A percentile compares a stretch with the other conserved stretches of the same genome.
Evolutionary conservation across 2,888 invertebrate genomes (phyloP).

Genomic region (Gibbula magus): DNA sequence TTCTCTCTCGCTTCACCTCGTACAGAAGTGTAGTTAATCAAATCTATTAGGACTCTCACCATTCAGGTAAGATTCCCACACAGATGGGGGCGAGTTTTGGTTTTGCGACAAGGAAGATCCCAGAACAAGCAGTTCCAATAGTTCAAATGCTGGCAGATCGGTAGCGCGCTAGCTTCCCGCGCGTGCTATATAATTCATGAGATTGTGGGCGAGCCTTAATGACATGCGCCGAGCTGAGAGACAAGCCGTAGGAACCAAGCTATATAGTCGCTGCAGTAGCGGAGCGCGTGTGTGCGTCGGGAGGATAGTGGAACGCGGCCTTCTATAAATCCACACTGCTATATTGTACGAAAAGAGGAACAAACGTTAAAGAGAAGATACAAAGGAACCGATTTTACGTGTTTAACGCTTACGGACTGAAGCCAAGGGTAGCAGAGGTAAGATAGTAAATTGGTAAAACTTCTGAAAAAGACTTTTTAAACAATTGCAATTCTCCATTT

Average conservation of each 20-base stretch:
- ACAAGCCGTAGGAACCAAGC: not conserved
- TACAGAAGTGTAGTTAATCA: not conserved
- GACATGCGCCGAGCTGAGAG: not conserved
- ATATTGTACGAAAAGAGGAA: not conserved
- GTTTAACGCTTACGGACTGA: not conserved
- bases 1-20: not conserved
- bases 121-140: not conserved
- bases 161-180: not conserved
- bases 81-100: not conserved
- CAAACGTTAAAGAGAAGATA: not conserved
- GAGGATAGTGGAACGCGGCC: not conserved
- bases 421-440: constrained; percentile 1
- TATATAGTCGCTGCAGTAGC: not conserved
- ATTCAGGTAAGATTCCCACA: not conserved
- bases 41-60: not conserved
- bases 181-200: constrained; percentile 15
- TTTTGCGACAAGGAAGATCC: not conserved
- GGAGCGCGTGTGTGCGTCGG: constrained; percentile 8
- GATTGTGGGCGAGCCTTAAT: constrained; percentile 2
- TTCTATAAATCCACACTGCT: constrained; percentile 11
- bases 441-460: not conserved
- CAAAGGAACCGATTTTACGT: constrained; percentile 4
- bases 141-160: not conserved
- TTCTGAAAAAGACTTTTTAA: not conserved
- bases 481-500: too few species aligned